phyloP scores from a whole-genome alignment of 1,140 invertebrate genomes.

The Andricus grossulariae region DNA sequence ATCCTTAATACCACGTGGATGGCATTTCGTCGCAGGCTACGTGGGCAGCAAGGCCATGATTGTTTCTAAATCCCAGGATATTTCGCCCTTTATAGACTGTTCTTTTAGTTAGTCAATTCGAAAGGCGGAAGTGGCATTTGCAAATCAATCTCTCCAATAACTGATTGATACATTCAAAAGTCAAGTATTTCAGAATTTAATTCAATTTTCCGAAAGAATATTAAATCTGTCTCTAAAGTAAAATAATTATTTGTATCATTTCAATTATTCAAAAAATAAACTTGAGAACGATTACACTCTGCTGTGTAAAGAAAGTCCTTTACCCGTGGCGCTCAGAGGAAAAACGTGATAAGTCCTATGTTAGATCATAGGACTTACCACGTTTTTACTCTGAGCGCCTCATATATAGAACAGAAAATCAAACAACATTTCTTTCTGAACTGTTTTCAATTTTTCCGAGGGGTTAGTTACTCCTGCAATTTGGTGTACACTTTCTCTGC shows the following conservation, averaged over 20 bases:
- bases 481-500: too few relatives aligned
- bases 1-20: conserved; percentile 6
- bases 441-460: background rate
- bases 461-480: too few relatives aligned
- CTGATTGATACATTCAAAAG: background rate
- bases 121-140: background rate
- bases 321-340: too few relatives aligned
- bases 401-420: conserved; percentile 6
- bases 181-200: background rate
- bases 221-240: background rate
- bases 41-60: conserved; percentile 34
- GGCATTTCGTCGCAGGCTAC: conserved; percentile 28
- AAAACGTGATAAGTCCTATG: too few relatives aligned
- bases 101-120: background rate
- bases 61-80: conserved; percentile 25
- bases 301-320: background rate
- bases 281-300: background rate
- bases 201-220: background rate
- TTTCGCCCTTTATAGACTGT: conserved; percentile 7
- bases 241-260: background rate
- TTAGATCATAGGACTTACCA: too few relatives aligned
- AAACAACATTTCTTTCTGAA: background rate
- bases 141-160: background rate
- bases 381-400: too few relatives aligned
- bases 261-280: background rate